These are phyloP conservation scores for Tychaedon coryphoeus DNA, from an alignment of 2,113 vertebrate species.

Conservation along the genomic window DNA sequence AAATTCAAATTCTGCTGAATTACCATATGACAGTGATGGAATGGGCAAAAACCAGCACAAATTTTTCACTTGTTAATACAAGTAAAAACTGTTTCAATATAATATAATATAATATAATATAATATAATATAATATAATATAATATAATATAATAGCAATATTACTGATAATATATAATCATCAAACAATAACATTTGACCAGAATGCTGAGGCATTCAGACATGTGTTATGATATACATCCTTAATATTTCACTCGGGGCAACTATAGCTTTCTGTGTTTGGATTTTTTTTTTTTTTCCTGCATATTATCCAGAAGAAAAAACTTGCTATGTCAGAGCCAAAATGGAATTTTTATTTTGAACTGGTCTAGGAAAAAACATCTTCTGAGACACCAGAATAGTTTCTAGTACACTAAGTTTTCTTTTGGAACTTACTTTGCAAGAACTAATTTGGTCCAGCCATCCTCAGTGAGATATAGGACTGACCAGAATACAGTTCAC, in stretches of 20 bases:
- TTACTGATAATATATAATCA: background rate
- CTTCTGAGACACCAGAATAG: background rate
- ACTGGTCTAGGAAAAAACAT: background rate
- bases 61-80: background rate
- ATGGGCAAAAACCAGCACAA: background rate
- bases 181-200: background rate
- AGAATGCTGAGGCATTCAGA: background rate
- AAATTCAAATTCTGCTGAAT: background rate
- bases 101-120: background rate
- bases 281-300: background rate
- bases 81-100: background rate
- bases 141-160: background rate
- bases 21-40: background rate
- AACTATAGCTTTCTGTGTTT: background rate
- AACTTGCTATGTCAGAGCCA: background rate
- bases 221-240: rapidly evolving
- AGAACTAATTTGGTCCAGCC: background rate
- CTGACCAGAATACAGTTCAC: background rate
- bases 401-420: background rate
- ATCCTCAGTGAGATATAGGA: background rate
- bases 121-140: background rate
- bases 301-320: background rate
- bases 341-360: background rate
- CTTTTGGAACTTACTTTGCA: background rate
- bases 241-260: background rate